Evolutionary conservation across 2,113 vertebrate genomes (phyloP), one percentile per base, ranked within the genome.

Genomic region (Jaculus jaculus): DNA sequence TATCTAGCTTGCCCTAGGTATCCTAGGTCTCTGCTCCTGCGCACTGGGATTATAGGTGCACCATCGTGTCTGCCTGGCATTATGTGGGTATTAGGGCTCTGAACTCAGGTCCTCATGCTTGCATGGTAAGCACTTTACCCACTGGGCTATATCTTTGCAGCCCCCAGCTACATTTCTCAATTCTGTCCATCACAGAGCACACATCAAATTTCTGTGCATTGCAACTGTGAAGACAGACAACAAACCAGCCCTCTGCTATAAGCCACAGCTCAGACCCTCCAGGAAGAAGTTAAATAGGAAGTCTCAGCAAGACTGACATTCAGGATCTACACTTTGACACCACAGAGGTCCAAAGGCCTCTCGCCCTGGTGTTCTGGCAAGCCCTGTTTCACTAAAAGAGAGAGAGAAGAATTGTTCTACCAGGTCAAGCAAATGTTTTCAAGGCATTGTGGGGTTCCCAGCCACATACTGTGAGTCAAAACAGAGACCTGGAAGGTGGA

Each of bases 351-450:
- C 58, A 65, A 86, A 96, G 63, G 34, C 42, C 77, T 60, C 47
- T 17, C 60, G 23, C 11, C 37, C 72, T 47, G n/a, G 39, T 63
- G 18, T 79, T 72, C 84, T 89, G 28, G 18, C 30, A 87, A 74
- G 20, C 13, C 20, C 21, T 23, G 20, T 72, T 69, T 68, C 54
- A 58, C 84, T 54, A 24, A 11, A 60, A 68, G 32, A 68, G 32
- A 68, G 32, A 80, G 91, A 95, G 96, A 89, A 95, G 16, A 89
- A 93, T 63, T 89, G 71, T 69, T 92, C 95, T 91, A 73, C 80
- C 84, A 95, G 96, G 89, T 96, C 96, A 97, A 97, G 94, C 97
- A 98, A 98, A 98, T 98, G 97, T 97, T 97, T 98, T 97, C 93
- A 96, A 95, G 94, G 97, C 95, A 94, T 94, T 87, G 87, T 84